Percentiles rank a stretch among this genome's conserved stretches.
Conservation (phyloP, 1,140 invertebrate genomes). For the Ceratoteleas bidentatus region DNA sequence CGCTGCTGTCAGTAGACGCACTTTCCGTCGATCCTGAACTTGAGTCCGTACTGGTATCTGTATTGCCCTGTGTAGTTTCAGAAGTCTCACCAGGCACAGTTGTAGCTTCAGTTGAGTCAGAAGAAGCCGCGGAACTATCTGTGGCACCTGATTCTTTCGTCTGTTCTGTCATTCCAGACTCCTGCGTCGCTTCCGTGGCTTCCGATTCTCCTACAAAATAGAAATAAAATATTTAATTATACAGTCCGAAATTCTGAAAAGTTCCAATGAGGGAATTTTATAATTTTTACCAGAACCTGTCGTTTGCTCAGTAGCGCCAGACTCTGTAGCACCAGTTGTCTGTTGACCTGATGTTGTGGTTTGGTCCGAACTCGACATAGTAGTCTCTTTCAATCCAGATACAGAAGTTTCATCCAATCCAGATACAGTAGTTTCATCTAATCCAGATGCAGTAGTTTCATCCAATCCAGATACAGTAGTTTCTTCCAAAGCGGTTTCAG, state of each 20-base stretch:
- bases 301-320: slow-evolving; percentile 25
- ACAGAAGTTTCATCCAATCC: no score
- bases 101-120: slow-evolving; percentile 30
- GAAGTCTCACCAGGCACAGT: background rate
- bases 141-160: slow-evolving; percentile 20
- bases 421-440: no score
- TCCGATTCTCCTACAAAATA: background rate
- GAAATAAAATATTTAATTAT: background rate
- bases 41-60: slow-evolving; percentile 34
- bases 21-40: slow-evolving; percentile 49
- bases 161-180: slow-evolving; percentile 18
- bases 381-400: no score
- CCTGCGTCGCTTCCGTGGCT: slow-evolving; percentile 1
- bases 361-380: slow-evolving; percentile 28
- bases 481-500: background rate
- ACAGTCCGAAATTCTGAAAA: no score
- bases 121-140: background rate
- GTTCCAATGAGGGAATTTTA: no score
- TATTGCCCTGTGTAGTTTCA: slow-evolving; percentile 11
- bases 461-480: no score
- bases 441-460: no score
- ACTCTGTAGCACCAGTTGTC: slow-evolving; percentile 33
- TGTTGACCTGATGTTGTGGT: slow-evolving; percentile 34
- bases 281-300: no score
- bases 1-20: slow-evolving; percentile 28